These are phyloP conservation scores for Staurois parvus DNA, from an alignment of 2,797 vertebrate genomes.

Conservation along the genomic window DNA sequence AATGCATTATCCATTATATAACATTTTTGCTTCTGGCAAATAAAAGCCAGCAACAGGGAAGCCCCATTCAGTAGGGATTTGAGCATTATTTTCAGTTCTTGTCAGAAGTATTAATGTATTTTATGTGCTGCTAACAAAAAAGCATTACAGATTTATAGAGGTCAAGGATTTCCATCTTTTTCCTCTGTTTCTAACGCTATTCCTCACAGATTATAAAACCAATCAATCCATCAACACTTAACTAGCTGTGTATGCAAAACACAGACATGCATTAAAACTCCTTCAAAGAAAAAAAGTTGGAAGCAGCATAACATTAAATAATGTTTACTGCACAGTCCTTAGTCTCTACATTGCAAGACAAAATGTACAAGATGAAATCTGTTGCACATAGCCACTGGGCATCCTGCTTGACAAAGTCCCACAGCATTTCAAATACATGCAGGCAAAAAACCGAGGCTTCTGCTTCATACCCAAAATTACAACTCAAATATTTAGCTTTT, in stretches of 20 bases:
- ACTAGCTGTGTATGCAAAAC: conserved; percentile 19
- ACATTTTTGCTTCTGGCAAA: neutral
- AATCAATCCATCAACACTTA: conserved; percentile 49
- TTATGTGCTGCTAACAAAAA: conserved; percentile 35
- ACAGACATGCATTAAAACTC: neutral
- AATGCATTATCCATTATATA: conserved; percentile 8
- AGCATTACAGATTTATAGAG: conserved; percentile 45
- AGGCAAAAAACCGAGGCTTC: conserved; percentile 47
- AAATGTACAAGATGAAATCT: conserved; percentile 28
- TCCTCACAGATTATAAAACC: conserved; percentile 18
- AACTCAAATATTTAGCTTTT: conserved; percentile 30
- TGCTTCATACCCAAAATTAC: conserved; percentile 27
- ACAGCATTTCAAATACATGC: conserved; percentile 38
- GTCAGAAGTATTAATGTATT: conserved; percentile 12
- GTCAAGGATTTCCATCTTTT: conserved; percentile 34
- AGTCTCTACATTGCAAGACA: conserved; percentile 16
- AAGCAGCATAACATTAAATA: conserved; percentile 37
- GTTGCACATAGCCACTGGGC: conserved; percentile 47
- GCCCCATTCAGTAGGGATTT: neutral
- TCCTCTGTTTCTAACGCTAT: conserved; percentile 7
- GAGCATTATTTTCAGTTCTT: conserved; percentile 12
- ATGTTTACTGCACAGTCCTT: conserved; percentile 20
- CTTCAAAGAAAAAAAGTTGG: neutral
- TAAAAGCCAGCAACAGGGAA: neutral
- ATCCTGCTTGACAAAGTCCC: conserved; percentile 17